Base-by-base conservation (phyloP, 2,888 invertebrate genomes). In the Torymus texanus region DNA sequence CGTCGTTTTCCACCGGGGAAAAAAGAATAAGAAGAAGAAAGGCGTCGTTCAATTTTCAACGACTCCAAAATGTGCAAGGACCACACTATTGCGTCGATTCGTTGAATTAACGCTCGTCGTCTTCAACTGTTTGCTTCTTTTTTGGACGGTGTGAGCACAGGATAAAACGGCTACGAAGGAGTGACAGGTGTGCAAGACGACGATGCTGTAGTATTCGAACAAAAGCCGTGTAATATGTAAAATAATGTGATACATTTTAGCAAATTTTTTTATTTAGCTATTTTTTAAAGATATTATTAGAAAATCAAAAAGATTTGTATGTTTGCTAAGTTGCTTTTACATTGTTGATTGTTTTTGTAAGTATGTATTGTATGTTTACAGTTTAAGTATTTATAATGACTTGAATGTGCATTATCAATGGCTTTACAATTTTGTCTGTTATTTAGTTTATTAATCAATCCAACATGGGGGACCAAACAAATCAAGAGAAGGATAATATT, bases 391-490 rank as follows among this genome's bases (percentile, higher is more conserved):
- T 51, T 41, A 29, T n/a, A 18, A 62, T 62, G 50, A 21, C 10
- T 59, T 53, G 4, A 1, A 18, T 13, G 0, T 58, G 14, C 11
- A 16, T 16, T 63, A 53, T 24, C 11, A 18, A 58, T 1, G 62
- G n/a, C 41, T 62, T 61, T 51, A 72, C 8, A n/a, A 16, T 61
- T 62, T 16, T 41, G 12, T 29, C 29, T 51, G n/a, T 55, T 67
- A 8, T 4, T 29, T 29, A 79, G 62, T 29, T 41, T 59, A 50
- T 50, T 67, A 55, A 41, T 41, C 18, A 2, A 24, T 74, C 53
- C 50, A 78, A 77, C 14, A 83, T 83, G 82, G 82, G 83, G 14
- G 83, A 84, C 67, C 81, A 81, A 12, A 81, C 82, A 50, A 81
- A 81, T 51, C 80, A 82, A 55, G 83, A 82, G 41, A 82, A 78